Percentiles rank a stretch among this genome's conserved stretches.
Conservation (phyloP, 1,140 invertebrate species). For the Eurytemora carolleeae region DNA sequence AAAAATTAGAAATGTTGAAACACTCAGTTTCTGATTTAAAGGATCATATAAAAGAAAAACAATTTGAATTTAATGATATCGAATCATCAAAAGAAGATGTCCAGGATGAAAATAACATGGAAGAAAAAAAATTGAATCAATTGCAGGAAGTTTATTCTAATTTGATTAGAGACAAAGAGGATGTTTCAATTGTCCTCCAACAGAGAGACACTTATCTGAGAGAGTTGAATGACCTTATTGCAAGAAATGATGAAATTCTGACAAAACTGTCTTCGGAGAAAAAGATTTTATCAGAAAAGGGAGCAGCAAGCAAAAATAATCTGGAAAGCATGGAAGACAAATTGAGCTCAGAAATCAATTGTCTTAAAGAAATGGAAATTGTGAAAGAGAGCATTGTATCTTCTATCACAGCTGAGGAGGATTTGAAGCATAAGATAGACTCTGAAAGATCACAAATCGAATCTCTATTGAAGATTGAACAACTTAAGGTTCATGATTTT, state of each 20-base stretch:
- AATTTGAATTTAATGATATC: conserved; percentile 16
- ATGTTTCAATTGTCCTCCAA: conserved; percentile 52
- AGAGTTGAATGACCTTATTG: conserved; percentile 83
- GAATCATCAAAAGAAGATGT: neutral
- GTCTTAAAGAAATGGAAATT: conserved; percentile 93
- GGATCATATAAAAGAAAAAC: conserved; percentile 65
- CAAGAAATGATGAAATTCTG: conserved; percentile 57
- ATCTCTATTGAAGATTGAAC: conserved; percentile 90
- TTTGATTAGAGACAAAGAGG: conserved; percentile 21
- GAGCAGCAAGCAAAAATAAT: conserved; percentile 35
- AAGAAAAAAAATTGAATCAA: conserved; percentile 18
- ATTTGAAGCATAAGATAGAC: conserved; percentile 86
- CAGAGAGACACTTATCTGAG: conserved; percentile 54
- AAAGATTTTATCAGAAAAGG: conserved; percentile 37
- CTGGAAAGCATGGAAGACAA: conserved; percentile 33
- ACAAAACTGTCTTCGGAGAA: conserved; percentile 42
- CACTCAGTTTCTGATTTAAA: conserved; percentile 94
- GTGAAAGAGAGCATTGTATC: conserved; percentile 94
- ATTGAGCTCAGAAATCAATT: conserved; percentile 66
- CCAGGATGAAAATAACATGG: conserved; percentile 21
- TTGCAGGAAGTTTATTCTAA: conserved; percentile 22
- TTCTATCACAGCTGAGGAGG: conserved; percentile 91
- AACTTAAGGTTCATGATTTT: conserved; percentile 44
- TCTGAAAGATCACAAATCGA: conserved; percentile 91
- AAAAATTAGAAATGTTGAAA: conserved; percentile 72